phyloP scores from a whole-genome alignment of 2,797 vertebrate species.

The Potorous gilbertii region DNA sequence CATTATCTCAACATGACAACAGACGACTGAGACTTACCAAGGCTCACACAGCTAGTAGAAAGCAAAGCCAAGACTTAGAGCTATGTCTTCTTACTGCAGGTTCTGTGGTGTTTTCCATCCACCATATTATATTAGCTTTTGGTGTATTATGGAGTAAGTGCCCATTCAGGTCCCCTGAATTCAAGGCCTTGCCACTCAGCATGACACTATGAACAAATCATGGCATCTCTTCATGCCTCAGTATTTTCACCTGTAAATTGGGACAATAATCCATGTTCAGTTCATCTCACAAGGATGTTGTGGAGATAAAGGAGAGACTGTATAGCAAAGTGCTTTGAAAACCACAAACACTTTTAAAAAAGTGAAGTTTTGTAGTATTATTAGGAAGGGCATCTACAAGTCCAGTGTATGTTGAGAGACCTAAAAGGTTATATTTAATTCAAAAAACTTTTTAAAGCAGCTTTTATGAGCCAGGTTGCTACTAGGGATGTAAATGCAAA shows the following conservation, averaged over 20 bases:
- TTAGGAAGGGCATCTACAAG: neutral
- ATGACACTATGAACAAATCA: neutral
- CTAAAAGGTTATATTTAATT: neutral
- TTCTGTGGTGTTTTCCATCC: neutral
- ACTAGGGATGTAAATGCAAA: neutral
- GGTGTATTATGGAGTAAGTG: neutral
- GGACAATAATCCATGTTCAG: neutral
- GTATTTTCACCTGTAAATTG: neutral
- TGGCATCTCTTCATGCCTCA: neutral
- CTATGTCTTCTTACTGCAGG: neutral
- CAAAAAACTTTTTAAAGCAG: neutral
- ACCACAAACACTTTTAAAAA: neutral
- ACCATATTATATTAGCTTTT: neutral
- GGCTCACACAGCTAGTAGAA: slow-evolving; percentile 20
- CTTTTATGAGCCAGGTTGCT: neutral
- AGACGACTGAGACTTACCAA: neutral
- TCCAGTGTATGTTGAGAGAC: neutral
- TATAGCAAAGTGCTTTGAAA: neutral
- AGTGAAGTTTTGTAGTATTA: neutral
- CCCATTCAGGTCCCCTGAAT: neutral
- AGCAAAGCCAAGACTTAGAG: neutral
- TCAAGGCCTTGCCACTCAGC: neutral
- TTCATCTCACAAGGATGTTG: neutral
- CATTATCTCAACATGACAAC: neutral
- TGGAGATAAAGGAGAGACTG: neutral